Evolutionary conservation across 2,113 vertebrate species (phyloP), one percentile per base, ranked within the genome.

Genomic region (Gobius niger): DNA sequence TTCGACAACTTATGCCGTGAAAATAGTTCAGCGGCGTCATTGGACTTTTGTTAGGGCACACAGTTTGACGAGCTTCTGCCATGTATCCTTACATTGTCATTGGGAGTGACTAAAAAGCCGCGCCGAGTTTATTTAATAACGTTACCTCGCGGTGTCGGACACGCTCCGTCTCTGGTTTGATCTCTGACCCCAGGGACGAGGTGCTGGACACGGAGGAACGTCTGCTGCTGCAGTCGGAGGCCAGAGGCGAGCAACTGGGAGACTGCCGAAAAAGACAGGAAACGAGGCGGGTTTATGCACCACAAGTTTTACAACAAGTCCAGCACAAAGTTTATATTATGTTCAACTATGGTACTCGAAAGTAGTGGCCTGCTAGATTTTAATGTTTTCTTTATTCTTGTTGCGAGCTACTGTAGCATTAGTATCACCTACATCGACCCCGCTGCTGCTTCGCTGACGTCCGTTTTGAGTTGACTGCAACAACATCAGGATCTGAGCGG

Each of bases 91-190:
- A 34, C 24, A 34, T 34, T 34, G 1, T 34, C 24, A 34, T 34
- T 34, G 24, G 5, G 24, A 34, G 24, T 4, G 24, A 34, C 5
- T 34, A 34, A 34, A 2, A 34, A 34, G 24, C 24, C 24, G 24
- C 5, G 24, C 24, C 24, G 3, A 34, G 24, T 3, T 34, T 34
- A 4, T 4, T 0, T 34, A 4, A 34, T 34, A 34, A 34, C 3
- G 24, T 62, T 47, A 98, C 98, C 96, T 98, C 96, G 88, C 94
- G 91, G 50, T 93, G 93, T 57, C 80, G 91, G n/a, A 88, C 90
- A 61, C 87, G 90, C 0, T 91, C 81, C n/a, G 83, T 85, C 18
- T 96, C 95, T 14, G 88, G 91, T 74, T 76, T 92, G 60, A 56
- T 65, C 67, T 95, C 91, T 0, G 82, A 79, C 8, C 89, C 87